These are phyloP conservation scores for Drosophila quadrilineata DNA, from an alignment of 1,140 invertebrate genomes.

Conservation along the genomic window DNA sequence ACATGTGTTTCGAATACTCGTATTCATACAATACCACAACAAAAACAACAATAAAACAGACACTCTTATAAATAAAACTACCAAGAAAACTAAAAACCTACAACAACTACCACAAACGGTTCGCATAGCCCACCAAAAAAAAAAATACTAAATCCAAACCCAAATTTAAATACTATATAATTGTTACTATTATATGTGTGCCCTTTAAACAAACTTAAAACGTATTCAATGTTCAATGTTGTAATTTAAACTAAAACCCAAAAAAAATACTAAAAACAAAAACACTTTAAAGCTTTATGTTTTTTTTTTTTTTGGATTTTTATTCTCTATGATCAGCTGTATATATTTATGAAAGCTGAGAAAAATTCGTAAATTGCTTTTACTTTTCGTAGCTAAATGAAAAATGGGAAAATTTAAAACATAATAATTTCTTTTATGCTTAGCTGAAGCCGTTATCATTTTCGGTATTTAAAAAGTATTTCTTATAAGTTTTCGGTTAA, in stretches of 20 bases:
- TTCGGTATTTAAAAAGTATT: constrained; percentile 23
- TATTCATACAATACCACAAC: constrained; percentile 32
- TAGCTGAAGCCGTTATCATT: constrained; percentile 37
- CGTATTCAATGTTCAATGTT: constrained; percentile 76
- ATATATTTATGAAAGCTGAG: constrained; percentile 40
- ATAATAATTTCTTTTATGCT: constrained; percentile 26
- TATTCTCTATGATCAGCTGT: constrained; percentile 33
- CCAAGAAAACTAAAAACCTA: too few relatives aligned
- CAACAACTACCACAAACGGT: constrained; percentile 30
- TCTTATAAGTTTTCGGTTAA: constrained; percentile 17
- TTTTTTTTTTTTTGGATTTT: constrained; percentile 30
- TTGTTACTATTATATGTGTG: constrained; percentile 49
- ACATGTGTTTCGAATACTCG: constrained; percentile 72
- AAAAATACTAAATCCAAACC: constrained; percentile 19
- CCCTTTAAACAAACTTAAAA: constrained; percentile 35
- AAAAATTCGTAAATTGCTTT: constrained; percentile 38
- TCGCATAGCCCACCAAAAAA: constrained; percentile 43
- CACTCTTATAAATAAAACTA: too few relatives aligned
- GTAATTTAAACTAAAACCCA: constrained; percentile 51
- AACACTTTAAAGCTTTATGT: constrained; percentile 42
- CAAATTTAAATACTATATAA: constrained; percentile 43
- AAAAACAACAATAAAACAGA: constrained; percentile 50
- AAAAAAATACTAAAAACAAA: constrained; percentile 30
- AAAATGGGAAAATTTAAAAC: constrained; percentile 1
- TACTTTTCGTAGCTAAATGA: constrained; percentile 36